Conservation (phyloP, 2,797 vertebrate species). For the Ctenochaetus hawaiiensis region DNA sequence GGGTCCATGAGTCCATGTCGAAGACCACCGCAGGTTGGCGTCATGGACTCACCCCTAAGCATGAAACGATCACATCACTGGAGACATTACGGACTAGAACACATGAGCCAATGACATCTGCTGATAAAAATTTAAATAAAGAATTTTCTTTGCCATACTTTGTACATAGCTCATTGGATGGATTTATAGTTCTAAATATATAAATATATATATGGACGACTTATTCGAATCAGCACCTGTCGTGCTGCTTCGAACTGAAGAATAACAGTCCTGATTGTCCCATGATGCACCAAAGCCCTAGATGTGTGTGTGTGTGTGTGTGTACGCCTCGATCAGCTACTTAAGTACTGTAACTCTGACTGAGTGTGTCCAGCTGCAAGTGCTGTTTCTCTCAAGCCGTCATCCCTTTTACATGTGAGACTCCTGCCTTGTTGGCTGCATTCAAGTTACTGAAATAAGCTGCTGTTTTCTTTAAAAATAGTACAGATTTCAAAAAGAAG, state of each 20-base stretch:
- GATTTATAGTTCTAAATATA: slow-evolving; percentile 76
- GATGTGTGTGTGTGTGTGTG: slow-evolving; percentile 66
- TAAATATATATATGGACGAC: slow-evolving; percentile 69
- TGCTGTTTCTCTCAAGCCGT: slow-evolving; percentile 28
- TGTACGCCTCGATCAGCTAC: slow-evolving; percentile 56
- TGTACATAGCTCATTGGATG: slow-evolving; percentile 79
- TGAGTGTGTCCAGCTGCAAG: slow-evolving; percentile 48
- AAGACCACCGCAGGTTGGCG: slow-evolving; percentile 34
- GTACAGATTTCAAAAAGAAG: neutral
- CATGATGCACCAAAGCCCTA: slow-evolving; percentile 78
- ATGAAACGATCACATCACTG: slow-evolving; percentile 71
- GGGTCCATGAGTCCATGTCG: slow-evolving; percentile 48
- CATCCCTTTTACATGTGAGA: slow-evolving; percentile 29
- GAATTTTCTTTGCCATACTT: slow-evolving; percentile 75
- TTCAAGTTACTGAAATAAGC: neutral
- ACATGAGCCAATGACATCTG: slow-evolving; percentile 65
- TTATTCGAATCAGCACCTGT: slow-evolving; percentile 48
- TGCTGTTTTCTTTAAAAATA: neutral
- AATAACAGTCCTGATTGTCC: slow-evolving; percentile 69
- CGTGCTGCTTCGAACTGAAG: slow-evolving; percentile 53
- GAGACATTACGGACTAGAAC: slow-evolving; percentile 58
- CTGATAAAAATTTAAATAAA: slow-evolving; percentile 65
- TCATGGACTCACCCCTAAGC: slow-evolving; percentile 60
- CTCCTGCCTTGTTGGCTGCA: slow-evolving; percentile 1
- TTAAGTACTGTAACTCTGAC: slow-evolving; percentile 62